Evolutionary conservation across 2,888 invertebrate species (phyloP).

Genomic region (Folsomia candida): DNA sequence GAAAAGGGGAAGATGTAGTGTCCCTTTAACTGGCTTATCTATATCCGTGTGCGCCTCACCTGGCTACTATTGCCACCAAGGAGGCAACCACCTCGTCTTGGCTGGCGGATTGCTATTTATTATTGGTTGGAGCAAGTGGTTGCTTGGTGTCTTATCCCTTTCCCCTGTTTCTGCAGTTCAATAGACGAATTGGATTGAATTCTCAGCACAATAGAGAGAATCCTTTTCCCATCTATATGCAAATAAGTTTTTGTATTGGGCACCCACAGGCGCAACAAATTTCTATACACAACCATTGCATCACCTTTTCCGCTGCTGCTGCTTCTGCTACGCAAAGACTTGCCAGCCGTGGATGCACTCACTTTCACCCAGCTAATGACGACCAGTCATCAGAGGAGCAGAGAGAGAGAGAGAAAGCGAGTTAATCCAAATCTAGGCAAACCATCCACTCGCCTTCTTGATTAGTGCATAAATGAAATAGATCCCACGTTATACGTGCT

Average conservation of each 20-base stretch:
- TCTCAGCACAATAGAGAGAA: constrained; percentile 14
- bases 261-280: background rate
- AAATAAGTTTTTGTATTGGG: constrained; percentile 32
- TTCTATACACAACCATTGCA: background rate
- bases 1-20: no score
- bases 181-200: constrained; percentile 17
- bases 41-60: no score
- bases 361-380: background rate
- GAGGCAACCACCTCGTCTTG: no score
- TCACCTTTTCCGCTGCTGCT: no score
- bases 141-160: background rate
- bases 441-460: background rate
- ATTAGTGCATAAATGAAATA: background rate
- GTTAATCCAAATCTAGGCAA: background rate
- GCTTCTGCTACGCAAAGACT: background rate
- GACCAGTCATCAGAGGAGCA: no score
- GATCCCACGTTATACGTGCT: background rate
- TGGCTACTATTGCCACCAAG: no score
- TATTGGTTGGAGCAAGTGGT: background rate
- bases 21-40: no score
- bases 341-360: no score
- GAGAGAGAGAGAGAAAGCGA: background rate
- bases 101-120: background rate
- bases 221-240: constrained; percentile 48
- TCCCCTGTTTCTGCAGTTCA: background rate